Base-by-base conservation (phyloP, 2,113 vertebrate genomes). In the Cynoglossus semilaevis region DNA sequence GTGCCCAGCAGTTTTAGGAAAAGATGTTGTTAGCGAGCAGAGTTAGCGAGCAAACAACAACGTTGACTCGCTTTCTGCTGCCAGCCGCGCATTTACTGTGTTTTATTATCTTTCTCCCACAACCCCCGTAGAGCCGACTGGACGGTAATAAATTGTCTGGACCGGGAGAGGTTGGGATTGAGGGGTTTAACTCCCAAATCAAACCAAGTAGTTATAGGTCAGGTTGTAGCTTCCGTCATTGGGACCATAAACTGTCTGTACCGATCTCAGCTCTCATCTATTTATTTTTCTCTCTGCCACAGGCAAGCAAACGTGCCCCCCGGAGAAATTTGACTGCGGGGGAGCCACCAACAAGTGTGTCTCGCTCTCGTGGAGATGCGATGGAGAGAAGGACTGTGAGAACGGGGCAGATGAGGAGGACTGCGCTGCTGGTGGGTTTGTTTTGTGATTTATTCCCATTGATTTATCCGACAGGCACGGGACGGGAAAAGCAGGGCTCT, bases 271-370 rank as follows among this genome's bases (percentile, higher is more conserved):
- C 22, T 29, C 45, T 62, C 71, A 56, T 71, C 47, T 6, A 29
- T 29, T 16, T 17, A 80, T 67, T 70, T 0, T 51, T 78, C 72
- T 63, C 46, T 70, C 63, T 63, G 87, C 88, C 83, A 36, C 88
- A 92, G 95, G 91, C 84, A 95, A 91, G 87, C 93, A 95, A 88
- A 93, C 93, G 13, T 99, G 96, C 65, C 94, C 94, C 5, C 89
- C 93, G 3, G 94, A 97, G 91, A 98, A 96, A 88, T 94, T 97
- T 4, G 94, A 96, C 91, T 99, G 96, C 58, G 96, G 95, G 66
- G 94, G 94, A 66, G 65, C 86, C 69, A 92, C 92, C 89, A 94
- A 93, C 87, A 96, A 94, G 83, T 99, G 96, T 57, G 94, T 98
- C 78, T 96, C 96, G 0, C 82, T 91, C 14, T 94, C 95, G 0